Evolutionary conservation across 1,140 invertebrate species (phyloP), one percentile per base, ranked within the genome.

Genomic region (Acromyrmex charruanus): DNA sequence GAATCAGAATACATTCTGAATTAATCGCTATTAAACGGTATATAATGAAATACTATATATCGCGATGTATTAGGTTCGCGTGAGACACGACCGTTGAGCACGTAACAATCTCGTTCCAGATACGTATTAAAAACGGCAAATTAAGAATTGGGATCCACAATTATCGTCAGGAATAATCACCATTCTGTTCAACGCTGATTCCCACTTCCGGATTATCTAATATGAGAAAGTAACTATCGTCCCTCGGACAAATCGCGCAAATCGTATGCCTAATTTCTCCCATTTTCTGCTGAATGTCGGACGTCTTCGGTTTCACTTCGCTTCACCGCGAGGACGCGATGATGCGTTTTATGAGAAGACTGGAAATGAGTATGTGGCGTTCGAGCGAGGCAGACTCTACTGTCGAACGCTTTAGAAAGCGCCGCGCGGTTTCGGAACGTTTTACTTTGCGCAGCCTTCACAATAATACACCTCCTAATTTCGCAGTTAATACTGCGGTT

Each of bases 171-270:
- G 68, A 72, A 82, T 82, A 82, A 72, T 72, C 25, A 35, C 7
- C 6, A n/a, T 16, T 31, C 53, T 28, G 14, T 18, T 9, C 66
- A 35, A 28, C 25, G 80, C 14, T 1, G 61, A 65, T 51, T 51
- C n/a, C 44, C 61, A 68, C 35, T 89, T 89, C 74, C 77, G 69
- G 66, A 82, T 90, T 87, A 89, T 90, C 89, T 89, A 90, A 90
- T 71, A 49, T 58, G 75, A 77, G 89, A 88, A 90, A 90, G 88
- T 87, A 18, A 86, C 35, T 44, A 61, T 53, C 28, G 35, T 7
- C 28, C 5, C 49, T 31, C 14, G 28, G 21, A 21, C 58, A 55
- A 14, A 84, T 77, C 68, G 69, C 35, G 28, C 18, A 58, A 63
- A 81, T 77, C 59, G 44, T 61, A 71, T 61, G 28, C 77, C 66